Evolutionary conservation across 1,140 invertebrate genomes (phyloP).

Genomic region (Hypothenemus hampei): DNA sequence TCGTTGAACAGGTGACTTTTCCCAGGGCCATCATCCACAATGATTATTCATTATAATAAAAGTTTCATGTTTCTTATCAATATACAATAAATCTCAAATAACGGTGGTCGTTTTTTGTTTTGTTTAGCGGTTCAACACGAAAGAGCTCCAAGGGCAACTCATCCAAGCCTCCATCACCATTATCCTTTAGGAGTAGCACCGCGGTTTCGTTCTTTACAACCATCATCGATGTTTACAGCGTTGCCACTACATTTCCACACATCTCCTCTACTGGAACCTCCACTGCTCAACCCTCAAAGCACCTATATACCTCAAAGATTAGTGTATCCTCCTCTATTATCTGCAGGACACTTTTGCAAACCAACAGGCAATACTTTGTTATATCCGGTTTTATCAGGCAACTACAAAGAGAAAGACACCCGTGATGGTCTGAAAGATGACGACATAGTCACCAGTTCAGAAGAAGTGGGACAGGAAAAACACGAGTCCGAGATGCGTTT

Average conservation of each 20-base stretch:
- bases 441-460: constrained; percentile 70
- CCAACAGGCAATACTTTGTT: constrained; percentile 25
- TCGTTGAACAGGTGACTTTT: constrained; percentile 17
- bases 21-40: constrained; percentile 15
- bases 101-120: too few relatives aligned
- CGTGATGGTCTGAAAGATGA: constrained; percentile 55
- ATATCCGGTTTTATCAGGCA: constrained; percentile 15
- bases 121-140: constrained; percentile 82
- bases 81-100: too few relatives aligned
- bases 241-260: constrained; percentile 49
- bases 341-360: constrained; percentile 34
- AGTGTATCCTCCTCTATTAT: constrained; percentile 40
- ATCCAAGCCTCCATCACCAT: constrained; percentile 36
- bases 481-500: constrained; percentile 22
- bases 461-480: constrained; percentile 50
- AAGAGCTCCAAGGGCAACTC: constrained; percentile 65
- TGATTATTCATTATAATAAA: too few relatives aligned
- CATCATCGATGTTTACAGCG: constrained; percentile 48
- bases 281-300: constrained; percentile 8
- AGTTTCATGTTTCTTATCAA: too few relatives aligned
- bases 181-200: constrained; percentile 44
- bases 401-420: not conserved
- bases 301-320: constrained; percentile 41
- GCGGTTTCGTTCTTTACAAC: constrained; percentile 38
- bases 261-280: constrained; percentile 30